Base-by-base conservation (phyloP, 1,140 invertebrate genomes). In the Rhagoletis zephyria region DNA sequence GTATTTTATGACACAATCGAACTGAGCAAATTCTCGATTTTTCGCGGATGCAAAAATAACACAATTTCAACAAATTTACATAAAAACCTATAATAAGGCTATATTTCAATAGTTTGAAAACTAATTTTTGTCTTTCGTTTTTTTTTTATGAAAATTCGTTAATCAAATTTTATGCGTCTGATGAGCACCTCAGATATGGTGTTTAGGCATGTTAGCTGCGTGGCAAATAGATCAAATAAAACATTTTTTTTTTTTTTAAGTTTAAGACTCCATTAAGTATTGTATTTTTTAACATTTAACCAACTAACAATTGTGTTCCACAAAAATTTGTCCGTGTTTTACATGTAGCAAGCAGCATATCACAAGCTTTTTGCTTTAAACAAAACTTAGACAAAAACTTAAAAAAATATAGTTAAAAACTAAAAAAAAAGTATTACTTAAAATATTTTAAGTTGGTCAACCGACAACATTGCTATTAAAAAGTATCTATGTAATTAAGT, bases 301-400 rank as follows among this genome's bases (percentile, higher is more conserved):
- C 61, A 63, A 63, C 4, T 63, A n/a, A 63, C 4, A 14, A 63
- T 63, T 63, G 61, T 63, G 64, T 67, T 67, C 30, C 30, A 40
- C 30, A 67, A 30, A 56, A 67, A 40, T 67, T n/a, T 67, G 64
- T 67, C n/a, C 64, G 64, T 40, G 64, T 67, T 67, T 67, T 67
- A 30, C 30, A 67, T 30, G 64, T 67, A 67, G 64, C 64, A 67
- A 30, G 64, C 64, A 67, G 64, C 64, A 67, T 30, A 67, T 67
- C 64, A 67, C 30, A 67, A 67, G 64, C 30, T 67, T 67, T 30
- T 67, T 67, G 64, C 64, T 67, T 67, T 19, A 30, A 40, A 7
- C 64, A 67, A 67, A 67, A 67, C 4, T 63, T 16, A 67, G 16
- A 10, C 30, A 67, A 67, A 19, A 30, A 40, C 40, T 4, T n/a